phyloP scores from a whole-genome alignment of 2,888 invertebrate genomes.

The Oscheius onirici region DNA sequence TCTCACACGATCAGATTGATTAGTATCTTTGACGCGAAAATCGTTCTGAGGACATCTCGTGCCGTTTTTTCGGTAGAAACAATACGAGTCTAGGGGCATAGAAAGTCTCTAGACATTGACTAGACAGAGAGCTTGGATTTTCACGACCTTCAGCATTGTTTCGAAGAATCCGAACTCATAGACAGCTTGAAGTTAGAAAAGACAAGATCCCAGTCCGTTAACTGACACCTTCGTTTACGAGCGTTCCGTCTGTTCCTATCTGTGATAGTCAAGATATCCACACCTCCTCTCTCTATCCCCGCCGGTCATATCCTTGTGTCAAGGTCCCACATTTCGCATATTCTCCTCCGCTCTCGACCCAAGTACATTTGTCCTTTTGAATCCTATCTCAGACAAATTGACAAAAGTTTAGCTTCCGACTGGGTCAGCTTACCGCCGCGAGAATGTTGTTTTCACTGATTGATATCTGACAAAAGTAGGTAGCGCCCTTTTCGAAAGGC shows the following conservation, averaged over 20 bases:
- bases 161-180: no score
- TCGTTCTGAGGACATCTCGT: no score
- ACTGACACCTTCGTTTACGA: conserved; percentile 7
- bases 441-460: conserved; percentile 29
- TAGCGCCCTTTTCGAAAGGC: conserved; percentile 12
- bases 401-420: background rate
- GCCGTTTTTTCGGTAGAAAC: no score
- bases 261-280: conserved; percentile 16
- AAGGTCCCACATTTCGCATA: background rate
- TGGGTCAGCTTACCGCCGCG: conserved; percentile 1
- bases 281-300: conserved; percentile 2
- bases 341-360: background rate
- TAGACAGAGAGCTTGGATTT: no score
- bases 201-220: no score
- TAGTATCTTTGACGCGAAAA: no score
- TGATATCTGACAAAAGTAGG: conserved; percentile 30
- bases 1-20: no score
- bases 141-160: no score
- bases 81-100: no score
- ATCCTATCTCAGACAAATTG: background rate
- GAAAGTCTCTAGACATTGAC: no score
- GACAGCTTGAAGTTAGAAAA: no score
- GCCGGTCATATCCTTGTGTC: background rate
- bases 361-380: background rate
- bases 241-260: background rate